A percentile compares a stretch with the other conserved stretches of the same genome.
phyloP scores from a whole-genome alignment of 2,113 vertebrate species.

The Mystacornis crossleyi region DNA sequence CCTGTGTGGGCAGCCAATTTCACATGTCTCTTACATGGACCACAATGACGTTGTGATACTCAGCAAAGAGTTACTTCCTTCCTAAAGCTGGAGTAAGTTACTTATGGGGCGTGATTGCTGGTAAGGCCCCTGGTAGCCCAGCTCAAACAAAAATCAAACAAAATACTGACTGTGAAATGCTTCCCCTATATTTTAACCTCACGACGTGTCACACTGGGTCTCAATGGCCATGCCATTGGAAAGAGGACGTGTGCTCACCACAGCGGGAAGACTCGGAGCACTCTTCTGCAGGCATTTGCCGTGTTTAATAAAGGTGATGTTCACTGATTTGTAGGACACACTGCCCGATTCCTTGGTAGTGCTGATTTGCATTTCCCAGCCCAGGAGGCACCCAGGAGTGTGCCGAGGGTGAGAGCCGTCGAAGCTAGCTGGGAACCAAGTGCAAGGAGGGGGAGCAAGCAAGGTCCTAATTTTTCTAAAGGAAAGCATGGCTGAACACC shows the following conservation, averaged over 20 bases:
- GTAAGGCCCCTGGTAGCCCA: neutral
- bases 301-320: neutral
- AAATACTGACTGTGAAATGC: neutral
- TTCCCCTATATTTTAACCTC: neutral
- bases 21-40: accelerated
- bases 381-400: neutral
- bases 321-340: neutral
- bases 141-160: neutral
- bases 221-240: accelerated
- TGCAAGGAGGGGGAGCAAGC: neutral
- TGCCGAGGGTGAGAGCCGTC: neutral
- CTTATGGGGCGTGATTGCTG: neutral
- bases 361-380: neutral
- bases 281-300: neutral
- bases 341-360: neutral
- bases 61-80: neutral
- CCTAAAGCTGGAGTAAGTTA: neutral
- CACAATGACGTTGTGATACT: neutral
- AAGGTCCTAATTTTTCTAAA: slow-evolving; percentile 52
- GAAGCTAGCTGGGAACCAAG: neutral
- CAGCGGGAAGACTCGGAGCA: accelerated
- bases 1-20: neutral
- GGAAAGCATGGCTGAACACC: slow-evolving; percentile 67
- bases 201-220: accelerated
- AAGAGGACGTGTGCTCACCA: neutral